A percentile compares a stretch with the other conserved stretches of the same genome.
phyloP scores from a whole-genome alignment of 2,888 invertebrate species.

The Eupithecia exiguata region DNA sequence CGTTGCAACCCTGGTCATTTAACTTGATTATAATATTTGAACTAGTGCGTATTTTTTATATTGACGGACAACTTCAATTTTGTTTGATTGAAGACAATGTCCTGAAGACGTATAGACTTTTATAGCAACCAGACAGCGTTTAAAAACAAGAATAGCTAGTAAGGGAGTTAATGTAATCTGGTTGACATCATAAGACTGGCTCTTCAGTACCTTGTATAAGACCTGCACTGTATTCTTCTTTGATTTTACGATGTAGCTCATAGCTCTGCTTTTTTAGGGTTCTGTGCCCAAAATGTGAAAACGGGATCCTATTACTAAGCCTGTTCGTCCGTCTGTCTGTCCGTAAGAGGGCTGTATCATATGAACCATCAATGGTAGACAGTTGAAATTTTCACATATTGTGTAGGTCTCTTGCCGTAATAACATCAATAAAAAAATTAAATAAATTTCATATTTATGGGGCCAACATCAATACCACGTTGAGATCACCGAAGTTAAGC shows the following conservation, averaged over 20 bases:
- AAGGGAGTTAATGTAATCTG: slow-evolving; percentile 25
- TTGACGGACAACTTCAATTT: not conserved
- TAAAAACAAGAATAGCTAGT: slow-evolving; percentile 60
- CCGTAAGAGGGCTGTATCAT: too few species aligned
- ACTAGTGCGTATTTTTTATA: slow-evolving; percentile 45
- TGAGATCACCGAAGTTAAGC: too few species aligned
- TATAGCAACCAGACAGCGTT: slow-evolving; percentile 59
- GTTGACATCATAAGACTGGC: slow-evolving; percentile 18
- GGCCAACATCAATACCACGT: too few species aligned
- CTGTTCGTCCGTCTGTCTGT: too few species aligned
- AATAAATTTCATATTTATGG: too few species aligned
- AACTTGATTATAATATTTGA: slow-evolving; percentile 70
- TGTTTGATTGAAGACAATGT: slow-evolving; percentile 63
- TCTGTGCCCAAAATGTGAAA: not conserved
- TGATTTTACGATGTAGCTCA: slow-evolving; percentile 7
- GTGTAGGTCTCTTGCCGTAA: too few species aligned
- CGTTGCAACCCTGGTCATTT: slow-evolving; percentile 47
- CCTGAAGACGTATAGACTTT: slow-evolving; percentile 62
- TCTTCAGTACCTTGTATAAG: slow-evolving; percentile 10
- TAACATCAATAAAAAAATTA: too few species aligned
- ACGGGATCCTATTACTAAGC: too few species aligned
- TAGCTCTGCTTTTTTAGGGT: not conserved
- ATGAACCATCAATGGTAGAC: too few species aligned
- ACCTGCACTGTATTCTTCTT: slow-evolving; percentile 4
- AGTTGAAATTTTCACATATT: too few species aligned